Evolutionary conservation across 92 coral and sea anemone species (phyloP).

Genomic region (Palythoa heliodiscus): DNA sequence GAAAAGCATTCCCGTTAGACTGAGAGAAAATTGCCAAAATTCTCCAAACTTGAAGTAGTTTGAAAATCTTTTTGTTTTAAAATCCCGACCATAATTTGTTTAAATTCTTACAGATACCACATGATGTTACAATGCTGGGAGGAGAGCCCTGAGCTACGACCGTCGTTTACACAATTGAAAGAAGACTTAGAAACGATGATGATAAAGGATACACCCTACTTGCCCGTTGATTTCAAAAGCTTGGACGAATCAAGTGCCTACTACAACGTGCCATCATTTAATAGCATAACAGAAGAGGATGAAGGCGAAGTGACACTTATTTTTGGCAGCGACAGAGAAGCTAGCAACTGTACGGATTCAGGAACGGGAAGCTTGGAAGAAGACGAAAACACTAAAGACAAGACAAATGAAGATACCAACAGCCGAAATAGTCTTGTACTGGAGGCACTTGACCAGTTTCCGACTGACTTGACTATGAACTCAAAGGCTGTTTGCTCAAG

Average conservation of each 20-base stretch:
- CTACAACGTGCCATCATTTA: slow-evolving; percentile 87
- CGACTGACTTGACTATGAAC: slow-evolving; percentile 10
- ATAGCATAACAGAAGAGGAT: slow-evolving; percentile 59
- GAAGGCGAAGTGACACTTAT: slow-evolving; percentile 45
- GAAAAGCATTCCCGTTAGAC: no score
- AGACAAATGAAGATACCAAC: not conserved
- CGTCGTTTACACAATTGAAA: slow-evolving; percentile 59
- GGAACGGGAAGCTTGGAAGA: slow-evolving; percentile 37
- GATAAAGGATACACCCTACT: slow-evolving; percentile 81
- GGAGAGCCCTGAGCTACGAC: slow-evolving; percentile 70
- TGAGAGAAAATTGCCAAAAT: no score
- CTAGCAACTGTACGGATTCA: not conserved
- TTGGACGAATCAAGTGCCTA: slow-evolving; percentile 81
- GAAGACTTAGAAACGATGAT: slow-evolving; percentile 72
- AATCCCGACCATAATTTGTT: not conserved
- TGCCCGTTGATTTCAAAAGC: slow-evolving; percentile 66
- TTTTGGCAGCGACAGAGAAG: slow-evolving; percentile 1
- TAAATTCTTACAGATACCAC: slow-evolving; percentile 51
- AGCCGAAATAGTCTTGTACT: not conserved
- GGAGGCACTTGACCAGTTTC: slow-evolving; percentile 31
- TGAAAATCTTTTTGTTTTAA: not conserved
- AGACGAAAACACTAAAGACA: not conserved
- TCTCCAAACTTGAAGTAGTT: no score
- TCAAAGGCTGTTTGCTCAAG: slow-evolving; percentile 21
- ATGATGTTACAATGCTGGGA: slow-evolving; percentile 77